Percentiles rank a stretch among this genome's conserved stretches.
phyloP scores from a whole-genome alignment of 2,113 vertebrate genomes.

The Solea solea region DNA sequence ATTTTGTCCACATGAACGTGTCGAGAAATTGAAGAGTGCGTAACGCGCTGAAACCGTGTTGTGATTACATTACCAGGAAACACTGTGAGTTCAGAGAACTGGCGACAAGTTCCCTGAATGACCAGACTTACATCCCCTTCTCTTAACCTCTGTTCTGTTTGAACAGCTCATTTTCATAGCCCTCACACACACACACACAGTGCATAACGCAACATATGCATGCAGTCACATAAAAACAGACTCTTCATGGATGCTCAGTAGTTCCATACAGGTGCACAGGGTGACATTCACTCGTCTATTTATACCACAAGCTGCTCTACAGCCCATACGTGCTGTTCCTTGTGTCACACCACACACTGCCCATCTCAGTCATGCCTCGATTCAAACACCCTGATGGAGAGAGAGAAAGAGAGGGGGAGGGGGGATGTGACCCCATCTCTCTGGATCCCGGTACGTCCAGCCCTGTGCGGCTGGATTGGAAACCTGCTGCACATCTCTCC shows the following conservation, averaged over 20 bases:
- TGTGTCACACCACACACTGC: background rate
- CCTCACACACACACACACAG: constrained; percentile 26
- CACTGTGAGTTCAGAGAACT: constrained; percentile 75
- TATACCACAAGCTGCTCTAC: constrained; percentile 35
- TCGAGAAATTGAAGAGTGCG: background rate
- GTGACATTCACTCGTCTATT: constrained; percentile 52
- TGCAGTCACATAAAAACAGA: constrained; percentile 1
- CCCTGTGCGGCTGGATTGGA: constrained; percentile 22
- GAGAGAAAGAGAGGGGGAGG: background rate
- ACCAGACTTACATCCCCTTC: constrained; percentile 76
- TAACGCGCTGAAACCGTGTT: constrained; percentile 27
- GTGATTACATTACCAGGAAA: constrained; percentile 78
- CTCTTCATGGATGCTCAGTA: constrained; percentile 28
- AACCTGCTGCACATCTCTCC: constrained; percentile 33
- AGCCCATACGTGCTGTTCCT: constrained; percentile 32
- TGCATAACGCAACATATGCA: background rate
- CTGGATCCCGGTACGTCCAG: constrained; percentile 12
- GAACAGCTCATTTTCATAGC: constrained; percentile 36
- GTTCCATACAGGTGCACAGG: constrained; percentile 7
- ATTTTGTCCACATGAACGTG: background rate
- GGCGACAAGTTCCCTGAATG: constrained; percentile 79
- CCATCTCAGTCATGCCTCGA: constrained; percentile 15
- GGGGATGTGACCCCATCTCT: background rate
- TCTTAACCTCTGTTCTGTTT: constrained; percentile 46
- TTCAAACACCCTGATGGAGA: constrained; percentile 24